Percentiles rank a stretch among this genome's conserved stretches.
Conservation (phyloP, 1,140 invertebrate genomes). For the Maconellicoccus hirsutus region DNA sequence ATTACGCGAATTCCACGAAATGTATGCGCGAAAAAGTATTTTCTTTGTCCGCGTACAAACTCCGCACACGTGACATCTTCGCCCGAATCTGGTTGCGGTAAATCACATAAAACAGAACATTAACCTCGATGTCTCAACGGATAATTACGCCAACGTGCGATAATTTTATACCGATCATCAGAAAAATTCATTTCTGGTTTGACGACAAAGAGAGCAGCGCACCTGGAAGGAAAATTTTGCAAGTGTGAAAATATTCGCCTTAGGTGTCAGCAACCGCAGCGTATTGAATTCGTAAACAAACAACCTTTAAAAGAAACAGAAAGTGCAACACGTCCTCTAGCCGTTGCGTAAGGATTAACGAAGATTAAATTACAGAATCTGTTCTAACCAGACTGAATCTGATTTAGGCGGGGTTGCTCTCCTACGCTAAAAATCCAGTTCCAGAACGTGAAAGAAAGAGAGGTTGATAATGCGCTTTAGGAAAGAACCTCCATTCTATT, state of each 20-base stretch:
- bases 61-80: no score
- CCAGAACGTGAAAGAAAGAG: neutral
- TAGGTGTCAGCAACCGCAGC: neutral
- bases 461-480: neutral
- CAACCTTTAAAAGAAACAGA: slow-evolving; percentile 5
- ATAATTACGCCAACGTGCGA: no score
- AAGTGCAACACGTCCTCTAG: slow-evolving; percentile 2
- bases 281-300: neutral
- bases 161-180: no score
- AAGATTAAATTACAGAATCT: slow-evolving; percentile 1
- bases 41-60: no score
- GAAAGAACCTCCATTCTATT: neutral
- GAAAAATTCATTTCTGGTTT: no score
- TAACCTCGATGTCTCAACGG: no score
- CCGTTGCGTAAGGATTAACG: slow-evolving; percentile 1
- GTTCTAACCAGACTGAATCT: neutral
- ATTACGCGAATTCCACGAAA: no score
- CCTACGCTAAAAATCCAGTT: slow-evolving; percentile 7
- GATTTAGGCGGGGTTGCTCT: slow-evolving; percentile 1
- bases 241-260: neutral
- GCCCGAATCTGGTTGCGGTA: no score
- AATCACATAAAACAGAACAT: no score
- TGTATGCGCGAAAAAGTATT: no score
- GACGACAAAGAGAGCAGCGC: neutral
- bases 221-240: slow-evolving; percentile 1